phyloP scores from a whole-genome alignment of 2,888 invertebrate genomes.

The Cotesia congregata region DNA sequence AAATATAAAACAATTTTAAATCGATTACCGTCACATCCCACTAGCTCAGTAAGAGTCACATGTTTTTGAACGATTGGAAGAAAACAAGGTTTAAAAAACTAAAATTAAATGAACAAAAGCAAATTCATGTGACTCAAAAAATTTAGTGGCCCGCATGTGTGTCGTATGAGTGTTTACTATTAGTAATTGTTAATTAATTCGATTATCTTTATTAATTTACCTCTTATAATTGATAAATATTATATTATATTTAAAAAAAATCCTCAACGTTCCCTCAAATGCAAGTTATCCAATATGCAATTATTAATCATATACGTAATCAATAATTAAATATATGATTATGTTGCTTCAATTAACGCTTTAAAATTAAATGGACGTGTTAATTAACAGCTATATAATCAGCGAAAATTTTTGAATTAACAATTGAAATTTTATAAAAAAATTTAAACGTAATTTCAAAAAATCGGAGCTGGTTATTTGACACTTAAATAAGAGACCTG shows the following conservation, averaged over 20 bases:
- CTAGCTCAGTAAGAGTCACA: constrained; percentile 50
- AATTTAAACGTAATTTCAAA: not conserved
- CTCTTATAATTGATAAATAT: constrained; percentile 39
- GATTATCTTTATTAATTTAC: constrained; percentile 47
- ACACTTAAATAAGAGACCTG: constrained; percentile 52
- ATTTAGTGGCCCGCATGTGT: constrained; percentile 51
- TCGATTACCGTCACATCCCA: constrained; percentile 49
- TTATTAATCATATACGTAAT: constrained; percentile 27
- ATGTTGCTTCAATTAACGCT: constrained; percentile 39
- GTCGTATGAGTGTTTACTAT: constrained; percentile 54
- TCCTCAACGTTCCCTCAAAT: constrained; percentile 33
- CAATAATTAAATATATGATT: constrained; percentile 33
- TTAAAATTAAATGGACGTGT: constrained; percentile 10
- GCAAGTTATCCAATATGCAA: not conserved
- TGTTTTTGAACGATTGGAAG: constrained; percentile 43
- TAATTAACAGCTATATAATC: constrained; percentile 33
- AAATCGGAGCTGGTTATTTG: constrained; percentile 42
- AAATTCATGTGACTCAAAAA: constrained; percentile 40
- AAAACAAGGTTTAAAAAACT: not conserved
- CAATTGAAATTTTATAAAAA: not conserved
- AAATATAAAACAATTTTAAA: constrained; percentile 24
- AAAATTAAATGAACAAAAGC: not conserved
- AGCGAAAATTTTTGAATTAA: constrained; percentile 32
- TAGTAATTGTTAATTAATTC: constrained; percentile 53
- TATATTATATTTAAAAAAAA: constrained; percentile 26